Evolutionary conservation across 1,140 invertebrate species (phyloP).

Genomic region (Arion vulgaris): DNA sequence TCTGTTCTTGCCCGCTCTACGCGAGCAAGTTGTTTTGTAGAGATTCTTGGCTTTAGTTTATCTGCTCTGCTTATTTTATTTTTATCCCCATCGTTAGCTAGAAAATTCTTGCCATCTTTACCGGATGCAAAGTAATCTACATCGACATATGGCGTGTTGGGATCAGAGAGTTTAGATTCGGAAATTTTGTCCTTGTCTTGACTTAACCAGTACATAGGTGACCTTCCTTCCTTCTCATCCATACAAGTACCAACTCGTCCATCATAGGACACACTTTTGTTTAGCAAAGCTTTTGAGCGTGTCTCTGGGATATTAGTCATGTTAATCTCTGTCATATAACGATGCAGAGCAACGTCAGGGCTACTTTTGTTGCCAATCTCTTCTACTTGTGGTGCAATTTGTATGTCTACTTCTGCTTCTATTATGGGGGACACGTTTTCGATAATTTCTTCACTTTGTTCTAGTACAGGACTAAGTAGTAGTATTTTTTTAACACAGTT

Average conservation of each 20-base stretch:
- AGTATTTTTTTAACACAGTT: constrained; percentile 16
- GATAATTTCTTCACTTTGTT: background rate
- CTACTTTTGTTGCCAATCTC: background rate
- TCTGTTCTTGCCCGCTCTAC: background rate
- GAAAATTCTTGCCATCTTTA: background rate
- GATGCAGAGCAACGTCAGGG: background rate
- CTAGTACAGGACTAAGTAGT: background rate
- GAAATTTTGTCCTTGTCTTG: background rate
- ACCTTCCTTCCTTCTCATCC: background rate
- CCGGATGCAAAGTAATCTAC: background rate
- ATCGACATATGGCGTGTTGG: background rate
- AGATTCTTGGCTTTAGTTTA: background rate
- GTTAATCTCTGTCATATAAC: constrained; percentile 1
- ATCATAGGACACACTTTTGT: background rate
- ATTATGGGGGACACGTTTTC: background rate
- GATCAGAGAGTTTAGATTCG: background rate
- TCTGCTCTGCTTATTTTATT: background rate
- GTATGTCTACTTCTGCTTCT: background rate
- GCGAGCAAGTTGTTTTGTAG: background rate
- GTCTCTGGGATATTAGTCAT: background rate
- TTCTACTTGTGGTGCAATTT: background rate
- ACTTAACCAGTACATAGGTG: background rate
- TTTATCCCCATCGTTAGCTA: background rate
- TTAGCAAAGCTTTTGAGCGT: constrained; percentile 5
- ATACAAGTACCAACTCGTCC: background rate